These are phyloP conservation scores for Stenolophus ochropezus DNA, from an alignment of 2,888 invertebrate genomes.

Conservation along the genomic window DNA sequence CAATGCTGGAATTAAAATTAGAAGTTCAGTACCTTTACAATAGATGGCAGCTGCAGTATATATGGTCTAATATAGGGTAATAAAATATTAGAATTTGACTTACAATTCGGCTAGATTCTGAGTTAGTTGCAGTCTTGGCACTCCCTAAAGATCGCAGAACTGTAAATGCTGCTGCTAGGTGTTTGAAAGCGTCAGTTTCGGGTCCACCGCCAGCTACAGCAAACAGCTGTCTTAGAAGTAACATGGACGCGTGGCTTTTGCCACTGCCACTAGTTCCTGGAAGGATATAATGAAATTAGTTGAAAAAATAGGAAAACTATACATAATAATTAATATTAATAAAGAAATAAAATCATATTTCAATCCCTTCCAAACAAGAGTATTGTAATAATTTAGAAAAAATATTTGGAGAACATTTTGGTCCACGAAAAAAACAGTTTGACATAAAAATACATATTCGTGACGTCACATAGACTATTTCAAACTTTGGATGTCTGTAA, in stretches of 20 bases:
- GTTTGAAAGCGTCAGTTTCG: conserved; percentile 97
- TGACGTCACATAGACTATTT: too few species aligned
- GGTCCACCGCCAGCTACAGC: conserved; percentile 96
- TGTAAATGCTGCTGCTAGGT: conserved; percentile 95
- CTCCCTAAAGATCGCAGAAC: conserved; percentile 93
- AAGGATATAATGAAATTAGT: background rate
- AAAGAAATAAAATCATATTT: too few species aligned
- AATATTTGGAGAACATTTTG: too few species aligned
- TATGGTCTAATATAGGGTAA: too few species aligned
- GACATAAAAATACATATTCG: too few species aligned
- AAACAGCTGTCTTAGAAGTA: conserved; percentile 91
- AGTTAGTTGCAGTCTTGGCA: conserved; percentile 92
- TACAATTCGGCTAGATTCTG: conserved; percentile 95
- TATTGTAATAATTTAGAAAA: too few species aligned
- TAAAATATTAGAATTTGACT: conserved; percentile 68
- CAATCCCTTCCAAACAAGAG: too few species aligned
- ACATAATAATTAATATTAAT: background rate
- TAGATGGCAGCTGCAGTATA: too few species aligned
- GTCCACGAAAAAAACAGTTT: too few species aligned
- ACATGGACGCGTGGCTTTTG: conserved; percentile 95
- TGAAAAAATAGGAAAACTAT: background rate
- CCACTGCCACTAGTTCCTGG: conserved; percentile 93
- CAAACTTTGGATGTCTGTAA: too few species aligned
- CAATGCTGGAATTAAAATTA: too few species aligned
- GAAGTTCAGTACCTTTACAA: too few species aligned